Evolutionary conservation across 2,888 invertebrate genomes (phyloP), one percentile per base, ranked within the genome.

Genomic region (Maniola hyperantus): DNA sequence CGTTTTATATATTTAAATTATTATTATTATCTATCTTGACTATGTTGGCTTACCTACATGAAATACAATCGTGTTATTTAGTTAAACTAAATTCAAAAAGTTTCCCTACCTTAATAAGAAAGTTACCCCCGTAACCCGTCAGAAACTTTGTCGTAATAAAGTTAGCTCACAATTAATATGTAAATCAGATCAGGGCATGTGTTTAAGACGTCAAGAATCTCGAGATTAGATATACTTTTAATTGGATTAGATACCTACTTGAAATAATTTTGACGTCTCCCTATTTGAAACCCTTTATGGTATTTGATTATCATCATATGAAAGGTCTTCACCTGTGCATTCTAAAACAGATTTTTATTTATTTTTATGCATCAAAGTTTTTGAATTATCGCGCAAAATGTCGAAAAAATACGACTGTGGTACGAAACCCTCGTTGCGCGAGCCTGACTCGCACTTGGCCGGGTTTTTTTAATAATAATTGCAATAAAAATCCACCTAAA

Each of bases 111-210:
- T 51, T 42, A 36, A 63, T 58, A 58, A 42, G 42, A 39, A 61
- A 61, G 39, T 61, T 51, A 18, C 20, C 0, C 18, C 6, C n/a
- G n/a, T n/a, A 48, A 60, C 58, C 13, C 58, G 20, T 48, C 34
- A 42, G 42, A 26, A 69, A 65, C 58, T 69, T 69, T 20, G 20
- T 33, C 60, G 39, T 50, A 48, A 55, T 64, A 50, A 66, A 64
- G 64, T 67, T 67, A 26, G 48, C 42, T 11, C 20, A 62, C 65
- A 67, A 71, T 71, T 71, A 71, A 69, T 59, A 71, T 71, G 67
- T 39, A 68, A 71, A 71, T 71, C 64, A 44, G 42, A 71, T 71
- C 64, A 44, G 42, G 46, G 59, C 50, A 50, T 62, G 59, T 66
- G 71, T 69, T 64, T 15, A 39, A 51, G 50, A 63, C 42, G 39